These are phyloP conservation scores for Eptesicus fuscus DNA, from an alignment of 2,113 vertebrate species.

Conservation along the genomic window DNA sequence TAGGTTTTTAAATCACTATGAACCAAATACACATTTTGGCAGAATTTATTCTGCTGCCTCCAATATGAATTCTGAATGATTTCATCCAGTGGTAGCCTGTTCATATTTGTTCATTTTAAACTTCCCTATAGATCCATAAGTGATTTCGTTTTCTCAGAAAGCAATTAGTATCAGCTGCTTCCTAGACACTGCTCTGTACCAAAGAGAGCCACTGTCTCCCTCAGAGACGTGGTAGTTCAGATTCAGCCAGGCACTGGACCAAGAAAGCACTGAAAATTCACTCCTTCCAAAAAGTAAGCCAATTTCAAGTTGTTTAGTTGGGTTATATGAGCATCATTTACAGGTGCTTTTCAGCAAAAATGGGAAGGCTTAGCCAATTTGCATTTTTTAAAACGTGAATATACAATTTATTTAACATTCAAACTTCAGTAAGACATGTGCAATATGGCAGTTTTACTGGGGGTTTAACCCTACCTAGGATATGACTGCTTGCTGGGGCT, in stretches of 20 bases:
- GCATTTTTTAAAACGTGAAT: slow-evolving; percentile 76
- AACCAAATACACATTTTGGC: neutral
- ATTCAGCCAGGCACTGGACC: neutral
- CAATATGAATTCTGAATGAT: neutral
- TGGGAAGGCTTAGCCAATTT: neutral
- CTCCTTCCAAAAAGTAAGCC: neutral
- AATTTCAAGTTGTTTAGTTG: slow-evolving; percentile 28
- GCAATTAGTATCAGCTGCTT: slow-evolving; percentile 18
- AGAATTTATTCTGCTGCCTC: neutral
- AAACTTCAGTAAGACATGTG: slow-evolving; percentile 91
- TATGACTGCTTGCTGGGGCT: slow-evolving; percentile 87
- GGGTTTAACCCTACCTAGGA: slow-evolving; percentile 86
- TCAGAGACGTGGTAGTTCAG: neutral
- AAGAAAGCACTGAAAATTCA: neutral
- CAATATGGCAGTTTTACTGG: slow-evolving; percentile 89
- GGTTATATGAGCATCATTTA: neutral
- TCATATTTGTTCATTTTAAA: slow-evolving; percentile 22
- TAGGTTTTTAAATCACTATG: neutral
- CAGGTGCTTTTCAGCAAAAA: slow-evolving; percentile 25
- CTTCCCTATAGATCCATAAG: neutral
- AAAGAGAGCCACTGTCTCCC: neutral
- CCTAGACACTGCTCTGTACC: neutral
- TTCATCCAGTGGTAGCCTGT: neutral
- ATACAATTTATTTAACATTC: slow-evolving; percentile 91
- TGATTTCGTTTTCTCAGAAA: slow-evolving; percentile 39